Evolutionary conservation across 2,888 invertebrate species (phyloP).

Genomic region (Reticulitermes lucifugus): DNA sequence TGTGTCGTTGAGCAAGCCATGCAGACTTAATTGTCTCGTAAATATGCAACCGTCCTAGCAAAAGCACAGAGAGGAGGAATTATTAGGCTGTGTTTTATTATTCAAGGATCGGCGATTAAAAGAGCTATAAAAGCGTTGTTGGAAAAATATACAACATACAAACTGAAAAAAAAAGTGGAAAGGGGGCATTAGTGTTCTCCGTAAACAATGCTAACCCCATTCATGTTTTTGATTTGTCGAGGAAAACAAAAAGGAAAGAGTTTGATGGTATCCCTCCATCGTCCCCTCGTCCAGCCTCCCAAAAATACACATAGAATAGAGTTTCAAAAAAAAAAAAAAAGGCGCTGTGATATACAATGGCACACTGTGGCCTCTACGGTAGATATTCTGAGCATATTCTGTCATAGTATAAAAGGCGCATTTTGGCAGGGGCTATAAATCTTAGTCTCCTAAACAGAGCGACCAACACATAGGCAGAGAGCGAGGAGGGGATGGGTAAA

Average conservation of each 20-base stretch:
- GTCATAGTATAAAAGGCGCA: slow-evolving; percentile 64
- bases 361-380: slow-evolving; percentile 25
- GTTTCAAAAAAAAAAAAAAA: slow-evolving; percentile 12
- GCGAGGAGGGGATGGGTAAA: not conserved
- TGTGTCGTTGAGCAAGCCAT: not conserved
- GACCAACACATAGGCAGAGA: slow-evolving; percentile 57
- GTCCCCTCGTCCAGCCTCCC: not conserved
- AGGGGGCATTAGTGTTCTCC: slow-evolving; percentile 49
- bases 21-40: slow-evolving; percentile 32
- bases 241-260: slow-evolving; percentile 47
- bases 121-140: slow-evolving; percentile 39
- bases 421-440: slow-evolving; percentile 64
- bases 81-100: slow-evolving; percentile 37
- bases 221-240: slow-evolving; percentile 52
- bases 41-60: slow-evolving; percentile 28
- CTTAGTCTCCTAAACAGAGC: slow-evolving; percentile 59
- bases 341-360: slow-evolving; percentile 37
- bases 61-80: slow-evolving; percentile 22
- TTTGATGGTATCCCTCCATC: slow-evolving; percentile 32
- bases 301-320: slow-evolving; percentile 33
- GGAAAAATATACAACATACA: slow-evolving; percentile 40
- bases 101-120: slow-evolving; percentile 41
- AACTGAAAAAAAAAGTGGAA: slow-evolving; percentile 43
- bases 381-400: slow-evolving; percentile 59
- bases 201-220: slow-evolving; percentile 51